Percentiles rank a stretch among this genome's conserved stretches.
Evolutionary conservation across 1,140 invertebrate species (phyloP).

Genomic region (Leptopilina clavipes): DNA sequence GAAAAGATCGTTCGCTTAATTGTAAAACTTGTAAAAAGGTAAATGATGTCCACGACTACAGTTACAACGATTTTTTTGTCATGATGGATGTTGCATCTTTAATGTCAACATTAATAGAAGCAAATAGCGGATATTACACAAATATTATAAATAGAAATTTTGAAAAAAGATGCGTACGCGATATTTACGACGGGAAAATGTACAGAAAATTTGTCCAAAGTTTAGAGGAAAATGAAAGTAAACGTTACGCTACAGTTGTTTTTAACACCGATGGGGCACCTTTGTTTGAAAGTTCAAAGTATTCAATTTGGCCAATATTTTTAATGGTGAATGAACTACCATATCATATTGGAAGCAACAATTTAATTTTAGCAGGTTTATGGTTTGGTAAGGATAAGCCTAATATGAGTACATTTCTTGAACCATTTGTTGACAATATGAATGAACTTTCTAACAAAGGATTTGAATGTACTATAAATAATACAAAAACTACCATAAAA

Average conservation of each 20-base stretch:
- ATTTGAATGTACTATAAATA: constrained; percentile 39
- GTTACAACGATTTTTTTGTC: constrained; percentile 41
- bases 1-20: constrained; percentile 13
- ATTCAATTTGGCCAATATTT: constrained; percentile 48
- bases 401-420: no score
- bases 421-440: constrained; percentile 48
- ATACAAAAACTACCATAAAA: constrained; percentile 36
- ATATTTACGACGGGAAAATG: no score
- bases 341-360: constrained; percentile 23
- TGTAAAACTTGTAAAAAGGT: constrained; percentile 36
- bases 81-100: constrained; percentile 32
- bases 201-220: no score
- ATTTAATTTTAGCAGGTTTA: constrained; percentile 44
- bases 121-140: constrained; percentile 33
- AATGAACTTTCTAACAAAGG: constrained; percentile 40
- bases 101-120: constrained; percentile 37
- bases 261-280: no score
- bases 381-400: no score
- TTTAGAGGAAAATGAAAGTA: neutral
- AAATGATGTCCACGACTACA: constrained; percentile 34
- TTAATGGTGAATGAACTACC: constrained; percentile 50
- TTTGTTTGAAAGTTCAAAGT: constrained; percentile 42
- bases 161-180: constrained; percentile 31
- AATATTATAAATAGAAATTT: constrained; percentile 30
- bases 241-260: constrained; percentile 38